Percentiles rank a stretch among this genome's conserved stretches.
Conservation (phyloP, 2,888 invertebrate genomes). For the Dilophus febrilis region DNA sequence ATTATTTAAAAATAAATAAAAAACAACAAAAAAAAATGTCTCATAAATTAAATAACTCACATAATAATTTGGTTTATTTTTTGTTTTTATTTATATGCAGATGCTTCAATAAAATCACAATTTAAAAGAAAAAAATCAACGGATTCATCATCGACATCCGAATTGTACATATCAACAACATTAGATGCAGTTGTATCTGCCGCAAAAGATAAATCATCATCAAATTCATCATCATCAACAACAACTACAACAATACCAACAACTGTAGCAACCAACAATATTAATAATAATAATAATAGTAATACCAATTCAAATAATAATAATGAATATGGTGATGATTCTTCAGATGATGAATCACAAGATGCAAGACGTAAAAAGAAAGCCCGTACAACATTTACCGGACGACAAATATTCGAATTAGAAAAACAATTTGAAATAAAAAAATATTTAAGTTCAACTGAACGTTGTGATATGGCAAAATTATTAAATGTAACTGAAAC, state of each 20-base stretch:
- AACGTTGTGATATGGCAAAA: conserved; percentile 87
- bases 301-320: no score
- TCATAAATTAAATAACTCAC: no score
- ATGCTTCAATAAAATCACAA: conserved; percentile 6
- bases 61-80: no score
- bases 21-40: no score
- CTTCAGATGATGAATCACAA: conserved; percentile 32
- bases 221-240: not conserved
- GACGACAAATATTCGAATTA: conserved; percentile 88
- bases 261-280: no score
- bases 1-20: no score
- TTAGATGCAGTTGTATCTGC: not conserved
- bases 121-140: conserved; percentile 9
- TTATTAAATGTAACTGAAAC: conserved; percentile 89
- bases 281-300: conserved; percentile 4
- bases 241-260: conserved; percentile 1
- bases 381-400: conserved; percentile 88
- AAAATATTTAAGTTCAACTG: conserved; percentile 89
- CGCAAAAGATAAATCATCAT: not conserved
- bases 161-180: not conserved
- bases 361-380: conserved; percentile 57
- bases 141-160: conserved; percentile 3
- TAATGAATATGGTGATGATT: conserved; percentile 32
- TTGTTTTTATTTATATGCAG: not conserved
- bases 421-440: conserved; percentile 92